phyloP scores from a whole-genome alignment of 1,140 invertebrate genomes.

The Calliphora vicina region DNA sequence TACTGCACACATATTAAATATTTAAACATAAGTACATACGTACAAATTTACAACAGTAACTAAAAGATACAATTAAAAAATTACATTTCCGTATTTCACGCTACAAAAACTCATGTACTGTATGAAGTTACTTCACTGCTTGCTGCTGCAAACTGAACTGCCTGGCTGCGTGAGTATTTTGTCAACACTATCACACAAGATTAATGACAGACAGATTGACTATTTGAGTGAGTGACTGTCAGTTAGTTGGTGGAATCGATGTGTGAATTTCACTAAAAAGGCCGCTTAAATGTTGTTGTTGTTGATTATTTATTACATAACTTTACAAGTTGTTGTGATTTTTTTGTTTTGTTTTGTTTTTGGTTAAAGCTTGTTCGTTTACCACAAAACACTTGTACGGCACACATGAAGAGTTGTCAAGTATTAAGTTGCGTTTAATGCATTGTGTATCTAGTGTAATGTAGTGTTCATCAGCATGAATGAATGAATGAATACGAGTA shows the following conservation, averaged over 20 bases:
- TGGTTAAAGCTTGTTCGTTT: too few relatives aligned
- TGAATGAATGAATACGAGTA: neutral
- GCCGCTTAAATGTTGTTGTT: neutral
- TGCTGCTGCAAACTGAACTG: too few relatives aligned
- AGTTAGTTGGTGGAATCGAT: neutral
- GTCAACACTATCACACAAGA: neutral
- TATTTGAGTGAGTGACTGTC: neutral
- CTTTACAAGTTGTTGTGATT: neutral
- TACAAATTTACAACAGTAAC: too few relatives aligned
- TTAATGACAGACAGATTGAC: neutral
- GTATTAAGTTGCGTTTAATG: neutral
- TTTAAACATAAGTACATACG: too few relatives aligned
- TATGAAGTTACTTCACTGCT: neutral
- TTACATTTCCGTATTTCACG: neutral
- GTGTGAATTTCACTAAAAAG: neutral
- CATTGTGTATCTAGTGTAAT: too few relatives aligned
- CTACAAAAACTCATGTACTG: neutral
- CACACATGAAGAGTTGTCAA: neutral
- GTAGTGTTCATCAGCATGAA: too few relatives aligned
- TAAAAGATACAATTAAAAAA: neutral
- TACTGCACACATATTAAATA: too few relatives aligned
- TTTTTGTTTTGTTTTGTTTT: too few relatives aligned
- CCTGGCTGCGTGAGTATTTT: neutral
- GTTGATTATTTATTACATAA: neutral
- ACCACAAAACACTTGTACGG: neutral